phyloP scores from a whole-genome alignment of 2,888 invertebrate species.

The Teleogryllus oceanicus region DNA sequence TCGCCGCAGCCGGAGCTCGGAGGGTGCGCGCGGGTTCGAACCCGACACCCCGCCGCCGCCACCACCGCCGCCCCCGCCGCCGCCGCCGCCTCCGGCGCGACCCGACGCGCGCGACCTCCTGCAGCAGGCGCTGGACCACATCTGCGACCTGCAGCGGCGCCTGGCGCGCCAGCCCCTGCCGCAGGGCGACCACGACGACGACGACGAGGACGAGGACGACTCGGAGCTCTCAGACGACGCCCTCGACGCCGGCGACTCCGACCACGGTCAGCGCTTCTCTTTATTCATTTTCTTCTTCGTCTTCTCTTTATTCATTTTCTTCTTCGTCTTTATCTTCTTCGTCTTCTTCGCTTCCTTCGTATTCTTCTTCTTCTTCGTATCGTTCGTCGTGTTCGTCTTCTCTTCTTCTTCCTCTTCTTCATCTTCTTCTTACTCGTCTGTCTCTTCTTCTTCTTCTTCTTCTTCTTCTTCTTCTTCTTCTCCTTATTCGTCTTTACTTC shows the following conservation, averaged over 20 bases:
- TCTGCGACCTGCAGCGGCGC: slow-evolving; percentile 33
- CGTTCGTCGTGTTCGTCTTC: too few species aligned
- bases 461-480: too few species aligned
- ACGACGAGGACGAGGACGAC: background rate
- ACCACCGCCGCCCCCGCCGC: background rate
- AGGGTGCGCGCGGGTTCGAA: background rate
- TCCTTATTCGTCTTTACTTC: too few species aligned
- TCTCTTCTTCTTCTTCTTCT: too few species aligned
- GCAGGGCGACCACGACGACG: background rate
- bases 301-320: too few species aligned
- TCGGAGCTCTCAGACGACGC: background rate
- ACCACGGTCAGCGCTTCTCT: background rate
- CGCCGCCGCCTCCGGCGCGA: background rate
- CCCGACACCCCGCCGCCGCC: background rate
- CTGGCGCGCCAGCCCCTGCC: background rate
- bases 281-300: background rate
- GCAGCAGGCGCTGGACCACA: slow-evolving; percentile 34
- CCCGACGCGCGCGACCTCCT: slow-evolving; percentile 30
- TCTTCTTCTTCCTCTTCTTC: too few species aligned
- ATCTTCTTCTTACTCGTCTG: too few species aligned
- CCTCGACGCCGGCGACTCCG: background rate
- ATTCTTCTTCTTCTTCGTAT: too few species aligned
- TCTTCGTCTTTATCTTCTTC: too few species aligned
- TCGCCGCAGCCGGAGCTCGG: background rate
- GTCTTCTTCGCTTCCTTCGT: too few species aligned